Conservation (phyloP, 2,113 vertebrate species). For the Solea solea region DNA sequence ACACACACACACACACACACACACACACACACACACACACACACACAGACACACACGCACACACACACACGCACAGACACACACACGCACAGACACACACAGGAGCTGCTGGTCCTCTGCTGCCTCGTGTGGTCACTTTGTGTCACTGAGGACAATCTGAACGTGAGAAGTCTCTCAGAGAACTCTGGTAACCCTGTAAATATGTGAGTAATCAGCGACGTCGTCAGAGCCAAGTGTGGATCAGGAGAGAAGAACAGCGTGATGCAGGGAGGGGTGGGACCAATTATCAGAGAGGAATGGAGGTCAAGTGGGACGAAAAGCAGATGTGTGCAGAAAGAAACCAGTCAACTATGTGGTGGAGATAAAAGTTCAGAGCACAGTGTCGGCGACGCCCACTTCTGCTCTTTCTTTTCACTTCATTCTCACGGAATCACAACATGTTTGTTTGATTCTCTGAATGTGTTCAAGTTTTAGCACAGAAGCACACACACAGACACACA, state of each 20-base stretch:
- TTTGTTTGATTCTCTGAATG: too few relatives aligned
- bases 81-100: too few relatives aligned
- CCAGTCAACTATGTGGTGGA: conserved; percentile 48
- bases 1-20: too few relatives aligned
- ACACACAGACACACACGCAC: too few relatives aligned
- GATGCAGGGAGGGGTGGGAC: conserved; percentile 10
- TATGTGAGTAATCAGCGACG: not conserved
- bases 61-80: too few relatives aligned
- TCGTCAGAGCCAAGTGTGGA: conserved; percentile 27
- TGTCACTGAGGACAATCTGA: too few relatives aligned
- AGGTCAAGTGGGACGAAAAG: conserved; percentile 48
- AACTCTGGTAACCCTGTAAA: too few relatives aligned
- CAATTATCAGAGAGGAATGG: conserved; percentile 17
- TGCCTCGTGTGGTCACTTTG: too few relatives aligned
- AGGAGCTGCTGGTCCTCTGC: too few relatives aligned
- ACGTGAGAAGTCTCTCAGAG: too few relatives aligned
- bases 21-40: too few relatives aligned
- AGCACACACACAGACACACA: not conserved
- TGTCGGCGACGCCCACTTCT: conserved; percentile 41
- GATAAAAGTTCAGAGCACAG: conserved; percentile 21
- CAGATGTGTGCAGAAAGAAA: conserved; percentile 28
- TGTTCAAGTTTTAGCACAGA: not conserved
- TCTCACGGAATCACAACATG: not conserved
- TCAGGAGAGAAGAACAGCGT: conserved; percentile 16
- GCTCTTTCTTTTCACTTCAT: not conserved